Evolutionary conservation across 2,113 vertebrate species (phyloP), one percentile per base, ranked within the genome.

Genomic region (Synodontis membranacea): DNA sequence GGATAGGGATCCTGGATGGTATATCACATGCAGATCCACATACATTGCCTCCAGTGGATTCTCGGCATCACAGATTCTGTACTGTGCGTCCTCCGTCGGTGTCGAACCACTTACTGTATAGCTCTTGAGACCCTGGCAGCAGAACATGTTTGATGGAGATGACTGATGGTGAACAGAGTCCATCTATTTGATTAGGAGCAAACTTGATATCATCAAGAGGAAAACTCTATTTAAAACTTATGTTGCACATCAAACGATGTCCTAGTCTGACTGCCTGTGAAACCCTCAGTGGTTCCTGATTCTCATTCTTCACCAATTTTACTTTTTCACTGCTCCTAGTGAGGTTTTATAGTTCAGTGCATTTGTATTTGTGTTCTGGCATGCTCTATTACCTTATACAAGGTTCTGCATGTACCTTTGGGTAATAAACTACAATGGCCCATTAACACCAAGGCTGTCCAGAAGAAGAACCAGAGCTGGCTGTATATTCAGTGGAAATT

Each of bases 301-400:
- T 80, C 76, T 79, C 46, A 11, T 4, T 52, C n/a, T 37, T 34
- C 76, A 79, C 76, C 25, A 48, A 17, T 52, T 76, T 3, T n/a
- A 12, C 21, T 25, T 5, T 44, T 75, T 12, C 23, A 7, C 74
- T 76, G 17, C 5, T n/a, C n/a, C n/a, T 34, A 19, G 28, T 50
- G n/a, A 50, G n/a, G 3, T 37, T 37, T 23, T 56, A 11, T 4
- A 25, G n/a, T 56, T 25, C 50, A 23, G 25, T 5, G 17, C 56
- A 25, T 52, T 50, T 37, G 19, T 23, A 54, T 76, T 50, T 76
- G 44, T 76, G 74, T 50, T 34, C 31, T 80, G 12, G n/a, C 17
- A 56, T 39, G 78, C 31, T 80, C 78, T 80, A 56, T 56, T 80
- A 37, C 50, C 78, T 80, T 14, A 80, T 14, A 81, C 79, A 42